A percentile compares a stretch with the other conserved stretches of the same genome.
These are phyloP conservation scores for Teleogryllus oceanicus DNA, from an alignment of 2,888 invertebrate species.

Conservation along the genomic window DNA sequence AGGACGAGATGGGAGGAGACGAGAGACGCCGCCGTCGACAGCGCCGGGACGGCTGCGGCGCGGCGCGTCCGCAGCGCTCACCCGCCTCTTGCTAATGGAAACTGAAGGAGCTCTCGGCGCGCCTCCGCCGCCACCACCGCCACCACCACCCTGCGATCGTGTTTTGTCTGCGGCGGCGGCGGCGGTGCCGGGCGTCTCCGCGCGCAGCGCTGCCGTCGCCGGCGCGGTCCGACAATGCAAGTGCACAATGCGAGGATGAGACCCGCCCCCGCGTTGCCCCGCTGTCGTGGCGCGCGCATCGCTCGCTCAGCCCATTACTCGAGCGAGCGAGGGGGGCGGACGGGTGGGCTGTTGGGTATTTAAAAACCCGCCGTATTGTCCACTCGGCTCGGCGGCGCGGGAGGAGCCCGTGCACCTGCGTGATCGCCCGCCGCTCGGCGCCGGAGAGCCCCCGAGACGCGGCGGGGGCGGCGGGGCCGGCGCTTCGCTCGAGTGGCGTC, in stretches of 20 bases:
- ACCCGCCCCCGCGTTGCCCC: neutral
- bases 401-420: neutral
- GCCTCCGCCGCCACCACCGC: neutral
- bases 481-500: neutral
- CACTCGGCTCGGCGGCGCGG: neutral
- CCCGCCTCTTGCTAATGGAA: slow-evolving; percentile 10
- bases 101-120: slow-evolving; percentile 1
- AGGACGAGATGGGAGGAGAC: too few species aligned
- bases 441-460: neutral
- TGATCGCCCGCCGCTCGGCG: neutral
- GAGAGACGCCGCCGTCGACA: too few species aligned
- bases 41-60: neutral
- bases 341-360: neutral
- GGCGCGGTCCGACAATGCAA: neutral
- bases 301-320: slow-evolving; percentile 18
- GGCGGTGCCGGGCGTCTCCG: neutral
- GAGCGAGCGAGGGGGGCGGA: neutral
- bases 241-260: slow-evolving; percentile 18
- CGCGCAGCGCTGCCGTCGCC: neutral
- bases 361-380: slow-evolving; percentile 2
- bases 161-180: slow-evolving; percentile 3
- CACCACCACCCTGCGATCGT: neutral
- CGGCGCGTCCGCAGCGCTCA: neutral
- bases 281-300: neutral
- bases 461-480: neutral